Percentiles rank a stretch among this genome's conserved stretches.
Evolutionary conservation across 2,113 vertebrate species (phyloP).

Genomic region (Xenopus borealis): DNA sequence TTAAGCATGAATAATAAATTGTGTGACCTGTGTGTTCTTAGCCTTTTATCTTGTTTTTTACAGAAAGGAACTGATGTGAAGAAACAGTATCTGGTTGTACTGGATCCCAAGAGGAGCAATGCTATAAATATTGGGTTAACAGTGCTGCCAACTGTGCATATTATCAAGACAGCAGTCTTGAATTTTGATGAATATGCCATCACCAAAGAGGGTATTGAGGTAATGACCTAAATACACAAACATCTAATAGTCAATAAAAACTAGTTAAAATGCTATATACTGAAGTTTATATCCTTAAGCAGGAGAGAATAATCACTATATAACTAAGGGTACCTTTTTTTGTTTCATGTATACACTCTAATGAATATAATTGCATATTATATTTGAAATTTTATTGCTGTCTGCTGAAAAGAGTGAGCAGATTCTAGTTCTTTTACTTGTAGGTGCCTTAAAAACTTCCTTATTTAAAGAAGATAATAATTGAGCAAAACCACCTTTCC

Average conservation of each 20-base stretch:
- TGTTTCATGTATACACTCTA: no score
- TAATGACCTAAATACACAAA: constrained; percentile 46
- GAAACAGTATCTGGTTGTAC: constrained; percentile 76
- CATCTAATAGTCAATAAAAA: background rate
- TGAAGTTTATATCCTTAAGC: background rate
- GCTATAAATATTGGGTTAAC: constrained; percentile 96
- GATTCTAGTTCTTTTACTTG: no score
- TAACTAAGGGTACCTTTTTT: no score
- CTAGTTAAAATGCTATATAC: background rate
- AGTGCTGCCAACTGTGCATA: constrained; percentile 79
- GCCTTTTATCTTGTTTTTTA: background rate
- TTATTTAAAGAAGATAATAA: no score
- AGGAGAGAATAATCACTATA: no score
- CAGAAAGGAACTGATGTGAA: constrained; percentile 82
- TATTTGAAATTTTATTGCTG: no score
- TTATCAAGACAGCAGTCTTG: constrained; percentile 89
- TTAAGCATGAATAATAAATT: no score
- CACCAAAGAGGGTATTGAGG: constrained; percentile 95
- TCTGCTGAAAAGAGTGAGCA: no score
- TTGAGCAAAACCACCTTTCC: no score
- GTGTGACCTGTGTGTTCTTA: background rate
- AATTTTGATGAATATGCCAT: constrained; percentile 93
- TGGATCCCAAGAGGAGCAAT: constrained; percentile 91
- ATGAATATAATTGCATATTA: no score
- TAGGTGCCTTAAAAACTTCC: no score